Conservation (phyloP, 1,140 invertebrate species). For the Lucilia cuprina region DNA sequence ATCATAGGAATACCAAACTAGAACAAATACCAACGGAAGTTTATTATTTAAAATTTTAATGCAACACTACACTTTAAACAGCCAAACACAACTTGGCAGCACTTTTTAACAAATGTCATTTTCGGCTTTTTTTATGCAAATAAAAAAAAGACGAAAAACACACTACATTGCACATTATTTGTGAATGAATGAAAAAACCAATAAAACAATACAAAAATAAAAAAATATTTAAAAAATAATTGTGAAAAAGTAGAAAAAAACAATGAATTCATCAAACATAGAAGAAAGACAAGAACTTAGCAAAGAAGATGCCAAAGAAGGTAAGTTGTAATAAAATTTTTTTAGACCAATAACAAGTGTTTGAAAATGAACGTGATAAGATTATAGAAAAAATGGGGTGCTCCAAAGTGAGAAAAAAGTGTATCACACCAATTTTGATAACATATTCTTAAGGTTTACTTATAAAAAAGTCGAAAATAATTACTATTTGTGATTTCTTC, state of each 20-base stretch:
- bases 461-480: not conserved
- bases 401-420: not conserved
- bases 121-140: slow-evolving; percentile 12
- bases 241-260: not conserved
- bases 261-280: not conserved
- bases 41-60: not conserved
- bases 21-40: no score
- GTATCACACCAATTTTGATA: not conserved
- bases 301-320: slow-evolving; percentile 19
- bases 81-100: not conserved
- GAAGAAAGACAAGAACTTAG: not conserved
- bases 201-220: not conserved
- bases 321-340: slow-evolving; percentile 2
- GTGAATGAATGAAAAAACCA: not conserved
- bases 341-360: no score
- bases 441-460: no score
- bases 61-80: not conserved
- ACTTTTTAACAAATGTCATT: not conserved
- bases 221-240: not conserved
- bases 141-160: not conserved
- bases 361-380: not conserved
- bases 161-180: not conserved
- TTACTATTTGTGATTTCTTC: not conserved
- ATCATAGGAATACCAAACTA: no score
- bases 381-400: slow-evolving; percentile 1